A percentile compares a stretch with the other conserved stretches of the same genome.
Conservation (phyloP, 2,888 invertebrate species). For the Lucinisca nassula region DNA sequence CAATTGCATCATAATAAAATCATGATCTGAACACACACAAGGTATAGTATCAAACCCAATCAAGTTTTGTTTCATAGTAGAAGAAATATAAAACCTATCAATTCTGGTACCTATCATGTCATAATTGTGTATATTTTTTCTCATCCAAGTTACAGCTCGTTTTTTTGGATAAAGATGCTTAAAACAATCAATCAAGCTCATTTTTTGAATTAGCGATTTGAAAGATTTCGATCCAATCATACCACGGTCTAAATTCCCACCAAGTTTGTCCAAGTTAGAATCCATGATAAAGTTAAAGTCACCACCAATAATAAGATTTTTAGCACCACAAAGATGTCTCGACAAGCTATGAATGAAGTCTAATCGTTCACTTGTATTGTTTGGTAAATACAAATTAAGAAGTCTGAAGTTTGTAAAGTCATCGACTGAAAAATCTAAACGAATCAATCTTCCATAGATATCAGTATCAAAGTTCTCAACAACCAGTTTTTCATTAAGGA, state of each 20-base stretch:
- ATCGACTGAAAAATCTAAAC: background rate
- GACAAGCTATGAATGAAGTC: slow-evolving; percentile 37
- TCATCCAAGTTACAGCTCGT: too few species aligned
- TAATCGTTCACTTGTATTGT: slow-evolving; percentile 20
- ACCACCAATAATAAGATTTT: slow-evolving; percentile 26
- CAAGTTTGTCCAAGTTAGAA: too few species aligned
- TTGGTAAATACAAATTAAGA: slow-evolving; percentile 32
- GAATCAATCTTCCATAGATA: slow-evolving; percentile 20
- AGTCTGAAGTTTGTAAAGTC: background rate
- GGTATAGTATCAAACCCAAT: too few species aligned
- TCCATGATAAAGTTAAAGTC: too few species aligned
- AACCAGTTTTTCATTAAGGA: background rate
- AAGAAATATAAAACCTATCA: slow-evolving; percentile 23
- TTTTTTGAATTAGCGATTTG: slow-evolving; percentile 26
- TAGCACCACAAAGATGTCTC: slow-evolving; percentile 25
- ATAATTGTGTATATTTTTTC: too few species aligned
- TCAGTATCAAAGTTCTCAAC: slow-evolving; percentile 27
- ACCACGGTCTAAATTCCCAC: slow-evolving; percentile 33
- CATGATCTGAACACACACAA: too few species aligned
- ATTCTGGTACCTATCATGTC: too few species aligned
- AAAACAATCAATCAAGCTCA: slow-evolving; percentile 42
- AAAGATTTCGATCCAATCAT: too few species aligned
- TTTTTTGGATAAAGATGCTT: too few species aligned
- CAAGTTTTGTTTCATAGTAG: slow-evolving; percentile 20
- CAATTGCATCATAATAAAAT: too few species aligned